Evolutionary conservation across 2,113 vertebrate species (phyloP).

Genomic region (Rhinoptilus africanus): DNA sequence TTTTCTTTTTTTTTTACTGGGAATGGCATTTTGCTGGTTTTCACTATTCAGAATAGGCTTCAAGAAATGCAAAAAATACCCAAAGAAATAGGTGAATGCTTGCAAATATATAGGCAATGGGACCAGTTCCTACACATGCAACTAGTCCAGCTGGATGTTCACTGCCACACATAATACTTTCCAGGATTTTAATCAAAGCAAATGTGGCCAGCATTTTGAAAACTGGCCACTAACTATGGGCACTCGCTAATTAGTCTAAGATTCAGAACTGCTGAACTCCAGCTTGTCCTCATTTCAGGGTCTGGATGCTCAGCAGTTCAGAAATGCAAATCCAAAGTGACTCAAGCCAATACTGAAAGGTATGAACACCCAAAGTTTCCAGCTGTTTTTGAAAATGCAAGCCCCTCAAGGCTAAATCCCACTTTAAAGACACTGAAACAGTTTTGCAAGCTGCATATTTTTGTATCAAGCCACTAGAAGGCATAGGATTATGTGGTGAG

Average conservation of each 20-base stretch:
- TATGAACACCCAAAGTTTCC: neutral
- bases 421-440: neutral
- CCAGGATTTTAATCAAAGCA: neutral
- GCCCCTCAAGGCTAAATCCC: neutral
- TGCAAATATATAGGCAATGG: neutral
- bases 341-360: neutral
- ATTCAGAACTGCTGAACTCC: neutral
- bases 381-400: neutral
- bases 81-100: neutral
- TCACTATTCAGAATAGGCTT: conserved; percentile 28
- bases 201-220: neutral
- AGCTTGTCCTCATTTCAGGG: neutral
- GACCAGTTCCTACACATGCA: conserved; percentile 20
- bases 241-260: neutral
- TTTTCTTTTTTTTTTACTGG: neutral
- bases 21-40: conserved; percentile 31
- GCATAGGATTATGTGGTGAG: neutral
- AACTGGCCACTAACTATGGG: neutral
- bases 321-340: neutral
- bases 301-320: neutral
- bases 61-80: conserved; percentile 9
- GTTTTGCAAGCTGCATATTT: neutral
- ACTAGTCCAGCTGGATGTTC: neutral
- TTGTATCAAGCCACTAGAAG: neutral
- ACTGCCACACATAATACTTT: neutral